These are phyloP conservation scores for Xanthorhoe designata DNA, from an alignment of 2,888 invertebrate species.

Conservation along the genomic window DNA sequence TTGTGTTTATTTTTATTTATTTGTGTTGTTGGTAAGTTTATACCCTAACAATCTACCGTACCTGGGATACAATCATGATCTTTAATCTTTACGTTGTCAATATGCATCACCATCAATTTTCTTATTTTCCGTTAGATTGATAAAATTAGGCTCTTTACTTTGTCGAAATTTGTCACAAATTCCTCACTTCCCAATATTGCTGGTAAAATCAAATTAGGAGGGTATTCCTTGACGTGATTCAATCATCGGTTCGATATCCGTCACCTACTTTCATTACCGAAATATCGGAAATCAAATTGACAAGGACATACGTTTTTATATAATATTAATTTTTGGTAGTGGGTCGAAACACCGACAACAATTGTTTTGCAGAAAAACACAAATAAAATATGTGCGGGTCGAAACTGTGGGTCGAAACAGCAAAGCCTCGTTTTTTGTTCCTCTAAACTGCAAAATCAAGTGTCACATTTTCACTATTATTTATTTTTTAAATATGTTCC, in stretches of 20 bases:
- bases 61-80: no score
- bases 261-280: constrained; percentile 33
- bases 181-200: constrained; percentile 6
- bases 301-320: background rate
- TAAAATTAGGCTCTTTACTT: background rate
- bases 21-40: no score
- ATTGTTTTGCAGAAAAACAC: no score
- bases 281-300: constrained; percentile 40
- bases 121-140: background rate
- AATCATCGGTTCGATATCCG: constrained; percentile 41
- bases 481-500: no score
- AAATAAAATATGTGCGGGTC: no score
- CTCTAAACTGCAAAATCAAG: background rate
- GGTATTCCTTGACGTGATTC: constrained; percentile 33
- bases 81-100: no score
- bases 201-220: constrained; percentile 21
- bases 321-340: no score
- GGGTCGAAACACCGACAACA: no score
- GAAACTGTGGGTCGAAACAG: no score
- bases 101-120: background rate
- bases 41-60: no score
- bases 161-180: background rate
- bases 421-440: no score
- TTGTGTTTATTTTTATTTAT: no score
- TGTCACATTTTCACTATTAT: background rate